Evolutionary conservation across 2,888 invertebrate genomes (phyloP).

Genomic region (Epistrophe eligans): DNA sequence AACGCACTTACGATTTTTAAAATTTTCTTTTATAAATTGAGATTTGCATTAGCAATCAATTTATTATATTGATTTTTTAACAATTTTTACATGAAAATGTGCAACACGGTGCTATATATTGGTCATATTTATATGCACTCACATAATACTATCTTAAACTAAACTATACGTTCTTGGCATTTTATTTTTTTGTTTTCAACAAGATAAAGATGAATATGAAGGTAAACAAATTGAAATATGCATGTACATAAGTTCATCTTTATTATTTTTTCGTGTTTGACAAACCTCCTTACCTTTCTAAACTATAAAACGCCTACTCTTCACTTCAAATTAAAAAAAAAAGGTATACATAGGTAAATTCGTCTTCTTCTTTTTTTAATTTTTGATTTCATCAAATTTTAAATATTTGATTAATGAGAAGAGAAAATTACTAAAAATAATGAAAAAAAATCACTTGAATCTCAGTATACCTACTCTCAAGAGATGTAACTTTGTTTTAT

Average conservation of each 20-base stretch:
- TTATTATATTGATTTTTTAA: too few species aligned
- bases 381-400: neutral
- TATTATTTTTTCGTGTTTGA: neutral
- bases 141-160: too few species aligned
- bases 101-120: too few species aligned
- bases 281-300: slow-evolving; percentile 15
- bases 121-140: too few species aligned
- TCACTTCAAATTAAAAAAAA: neutral
- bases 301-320: slow-evolving; percentile 5
- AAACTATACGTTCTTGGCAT: too few species aligned
- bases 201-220: neutral
- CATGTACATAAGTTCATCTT: neutral
- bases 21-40: too few species aligned
- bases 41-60: too few species aligned
- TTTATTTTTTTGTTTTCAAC: neutral
- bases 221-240: neutral
- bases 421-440: neutral
- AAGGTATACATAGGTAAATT: neutral
- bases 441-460: slow-evolving; percentile 1
- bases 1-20: too few species aligned
- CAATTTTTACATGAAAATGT: too few species aligned
- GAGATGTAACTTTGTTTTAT: neutral
- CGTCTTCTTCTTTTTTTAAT: neutral
- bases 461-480: neutral
- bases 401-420: slow-evolving; percentile 12